Evolutionary conservation across 2,888 invertebrate species (phyloP).

Genomic region (Conomelus anceps): DNA sequence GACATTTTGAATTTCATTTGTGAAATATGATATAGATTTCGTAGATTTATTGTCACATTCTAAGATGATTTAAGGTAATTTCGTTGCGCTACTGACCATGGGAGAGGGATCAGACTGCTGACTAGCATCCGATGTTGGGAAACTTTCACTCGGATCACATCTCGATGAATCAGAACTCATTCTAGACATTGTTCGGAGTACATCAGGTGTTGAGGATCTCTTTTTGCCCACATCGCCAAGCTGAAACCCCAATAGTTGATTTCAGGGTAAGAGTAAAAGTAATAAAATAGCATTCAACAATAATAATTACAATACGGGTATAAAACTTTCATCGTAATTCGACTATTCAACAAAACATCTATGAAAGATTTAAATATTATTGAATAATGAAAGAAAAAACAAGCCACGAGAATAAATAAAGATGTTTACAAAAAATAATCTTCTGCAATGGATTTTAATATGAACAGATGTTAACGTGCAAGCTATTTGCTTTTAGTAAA

Average conservation of each 20-base stretch:
- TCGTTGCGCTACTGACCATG: conserved; percentile 46
- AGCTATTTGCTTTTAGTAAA: too few relatives aligned
- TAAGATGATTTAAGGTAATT: not conserved
- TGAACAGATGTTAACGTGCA: too few relatives aligned
- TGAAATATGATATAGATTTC: too few relatives aligned
- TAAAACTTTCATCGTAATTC: too few relatives aligned
- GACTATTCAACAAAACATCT: too few relatives aligned
- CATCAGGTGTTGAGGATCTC: conserved; percentile 53
- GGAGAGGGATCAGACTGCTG: conserved; percentile 54
- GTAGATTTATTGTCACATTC: too few relatives aligned
- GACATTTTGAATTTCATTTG: too few relatives aligned
- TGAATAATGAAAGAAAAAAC: too few relatives aligned
- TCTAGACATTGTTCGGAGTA: conserved; percentile 49
- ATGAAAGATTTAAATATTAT: not conserved
- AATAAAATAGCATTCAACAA: not conserved
- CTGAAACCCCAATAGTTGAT: conserved; percentile 32
- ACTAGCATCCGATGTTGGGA: conserved; percentile 45
- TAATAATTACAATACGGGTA: not conserved
- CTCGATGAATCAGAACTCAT: conserved; percentile 43
- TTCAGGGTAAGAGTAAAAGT: not conserved
- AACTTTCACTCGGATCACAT: conserved; percentile 43
- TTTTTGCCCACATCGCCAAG: conserved; percentile 47
- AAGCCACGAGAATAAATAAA: too few relatives aligned
- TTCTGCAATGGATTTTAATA: too few relatives aligned
- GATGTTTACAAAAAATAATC: too few relatives aligned